Evolutionary conservation across 2,888 invertebrate genomes (phyloP), one percentile per base, ranked within the genome.

Genomic region (Cremastinae sp.): DNA sequence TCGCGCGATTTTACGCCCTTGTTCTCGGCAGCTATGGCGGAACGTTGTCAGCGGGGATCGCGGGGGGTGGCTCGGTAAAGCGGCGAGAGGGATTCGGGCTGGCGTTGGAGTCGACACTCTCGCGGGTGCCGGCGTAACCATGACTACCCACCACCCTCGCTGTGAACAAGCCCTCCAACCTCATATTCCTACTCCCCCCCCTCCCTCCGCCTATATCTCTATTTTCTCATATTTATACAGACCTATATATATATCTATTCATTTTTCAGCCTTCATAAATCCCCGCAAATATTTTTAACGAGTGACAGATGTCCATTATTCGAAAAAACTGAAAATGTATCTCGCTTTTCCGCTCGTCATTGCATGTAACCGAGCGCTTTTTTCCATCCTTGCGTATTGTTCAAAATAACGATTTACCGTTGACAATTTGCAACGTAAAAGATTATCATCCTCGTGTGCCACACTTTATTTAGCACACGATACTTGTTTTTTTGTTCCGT

Each of bases 121-220:
- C 92, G 92, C 92, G 92, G 92, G 91, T 92, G 92, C 92, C 89
- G 88, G 91, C 91, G 93, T 92, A 90, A 90, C 91, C 92, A 91
- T 92, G 91, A 90, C 91, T 89, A 92, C 92, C 84, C 88, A 89
- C 89, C 89, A 89, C 89, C 88, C 87, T 85, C 86, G 85, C 88
- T 89, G 88, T 88, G 86, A 86, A 86, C 86, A 85, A 86, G 84
- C 87, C 86, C 87, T 88, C 87, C 84, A 86, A 65, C 86, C 84
- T 84, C 80, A 83, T 69, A 69, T 28, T 28, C 5, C 91, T 89
- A 92, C 92, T 84, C 88, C 88, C 89, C 89, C 89, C 89, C 88
- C 87, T 85, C 86, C 85, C 88, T 89, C 87, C 88, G 86, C 86
- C 85, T 86, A 85, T 86, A 84, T 87, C 86, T 88, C 87, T 84